A percentile compares a stretch with the other conserved stretches of the same genome.
phyloP scores from a whole-genome alignment of 2,113 vertebrate species.

The Toxotes jaculatrix region DNA sequence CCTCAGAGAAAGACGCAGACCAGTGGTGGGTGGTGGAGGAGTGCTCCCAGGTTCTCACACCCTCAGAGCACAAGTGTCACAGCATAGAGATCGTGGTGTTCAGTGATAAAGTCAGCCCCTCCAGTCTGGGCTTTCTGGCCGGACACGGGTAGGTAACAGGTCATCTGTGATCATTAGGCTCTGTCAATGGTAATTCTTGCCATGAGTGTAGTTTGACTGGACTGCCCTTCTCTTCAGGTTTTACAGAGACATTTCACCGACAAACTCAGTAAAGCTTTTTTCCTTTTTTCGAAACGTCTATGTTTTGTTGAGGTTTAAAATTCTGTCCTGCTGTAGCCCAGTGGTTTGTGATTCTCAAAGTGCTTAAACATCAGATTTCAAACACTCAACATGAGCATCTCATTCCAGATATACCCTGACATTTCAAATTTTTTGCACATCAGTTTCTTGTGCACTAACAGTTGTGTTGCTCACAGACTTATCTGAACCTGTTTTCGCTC shows the following conservation, averaged over 20 bases:
- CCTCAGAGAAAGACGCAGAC: constrained; percentile 14
- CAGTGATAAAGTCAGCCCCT: constrained; percentile 89
- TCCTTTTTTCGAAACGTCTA: background rate
- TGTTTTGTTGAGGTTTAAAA: background rate
- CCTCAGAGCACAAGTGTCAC: constrained; percentile 66
- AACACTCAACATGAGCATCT: background rate
- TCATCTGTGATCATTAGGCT: background rate
- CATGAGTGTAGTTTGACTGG: background rate
- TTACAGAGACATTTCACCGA: background rate
- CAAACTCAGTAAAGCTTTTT: background rate
- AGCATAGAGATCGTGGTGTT: constrained; percentile 84
- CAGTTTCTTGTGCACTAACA: too few relatives aligned
- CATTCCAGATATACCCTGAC: background rate
- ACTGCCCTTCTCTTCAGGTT: background rate
- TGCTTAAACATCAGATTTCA: background rate
- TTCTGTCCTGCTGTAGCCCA: background rate
- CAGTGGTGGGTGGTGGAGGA: constrained; percentile 88
- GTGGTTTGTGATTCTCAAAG: background rate
- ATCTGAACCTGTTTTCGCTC: background rate
- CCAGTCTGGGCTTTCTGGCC: constrained; percentile 86
- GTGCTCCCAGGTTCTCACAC: constrained; percentile 65
- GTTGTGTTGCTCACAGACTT: background rate
- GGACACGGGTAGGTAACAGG: constrained; percentile 83
- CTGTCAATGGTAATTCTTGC: background rate
- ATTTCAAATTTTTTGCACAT: background rate